A percentile compares a stretch with the other conserved stretches of the same genome.
These are phyloP conservation scores for Nesospiza acunhae DNA, from an alignment of 2,113 vertebrate genomes.

Conservation along the genomic window DNA sequence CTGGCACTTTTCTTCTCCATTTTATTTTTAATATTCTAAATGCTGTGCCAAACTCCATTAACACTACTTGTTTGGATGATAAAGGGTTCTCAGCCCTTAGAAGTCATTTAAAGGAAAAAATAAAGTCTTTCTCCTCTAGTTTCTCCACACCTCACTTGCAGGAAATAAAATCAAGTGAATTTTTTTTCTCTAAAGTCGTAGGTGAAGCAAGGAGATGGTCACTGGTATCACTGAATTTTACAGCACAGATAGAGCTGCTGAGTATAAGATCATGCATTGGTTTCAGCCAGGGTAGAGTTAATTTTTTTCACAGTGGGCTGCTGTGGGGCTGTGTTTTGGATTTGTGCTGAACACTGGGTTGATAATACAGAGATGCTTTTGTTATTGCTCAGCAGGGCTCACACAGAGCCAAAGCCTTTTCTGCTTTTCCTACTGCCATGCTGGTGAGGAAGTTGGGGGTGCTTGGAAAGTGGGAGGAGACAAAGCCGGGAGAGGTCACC, in stretches of 20 bases:
- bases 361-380: background rate
- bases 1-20: background rate
- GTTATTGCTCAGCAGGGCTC: background rate
- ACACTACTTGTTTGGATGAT: background rate
- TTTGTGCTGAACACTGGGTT: background rate
- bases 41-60: background rate
- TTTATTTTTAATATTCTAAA: background rate
- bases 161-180: background rate
- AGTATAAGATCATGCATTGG: background rate
- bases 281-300: background rate
- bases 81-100: background rate
- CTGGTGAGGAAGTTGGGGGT: background rate
- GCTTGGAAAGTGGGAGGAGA: background rate
- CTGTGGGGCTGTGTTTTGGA: background rate
- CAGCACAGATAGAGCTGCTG: background rate
- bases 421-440: no score
- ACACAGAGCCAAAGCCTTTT: background rate
- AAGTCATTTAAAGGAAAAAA: background rate
- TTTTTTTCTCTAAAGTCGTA: background rate
- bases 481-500: background rate
- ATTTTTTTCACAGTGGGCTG: background rate
- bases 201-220: background rate
- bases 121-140: background rate
- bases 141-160: background rate
- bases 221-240: background rate